phyloP scores from a whole-genome alignment of 1,140 invertebrate genomes.

The Drosophila sp. region DNA sequence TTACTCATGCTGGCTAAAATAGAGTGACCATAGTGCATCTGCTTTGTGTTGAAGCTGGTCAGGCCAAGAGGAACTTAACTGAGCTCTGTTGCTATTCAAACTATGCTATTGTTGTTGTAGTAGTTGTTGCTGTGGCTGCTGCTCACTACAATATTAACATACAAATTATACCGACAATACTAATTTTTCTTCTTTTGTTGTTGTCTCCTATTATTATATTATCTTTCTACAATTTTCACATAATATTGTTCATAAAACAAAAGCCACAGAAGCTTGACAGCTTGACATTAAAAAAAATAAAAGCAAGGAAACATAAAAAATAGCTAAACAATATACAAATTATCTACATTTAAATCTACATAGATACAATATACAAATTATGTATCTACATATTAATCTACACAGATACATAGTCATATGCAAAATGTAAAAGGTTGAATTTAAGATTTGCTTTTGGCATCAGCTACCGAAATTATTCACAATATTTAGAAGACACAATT shows the following conservation, averaged over 20 bases:
- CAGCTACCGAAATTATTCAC: constrained; percentile 53
- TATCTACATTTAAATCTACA: constrained; percentile 19
- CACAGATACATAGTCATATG: constrained; percentile 34
- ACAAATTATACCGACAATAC: constrained; percentile 61
- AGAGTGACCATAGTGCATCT: constrained; percentile 67
- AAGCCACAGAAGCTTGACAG: constrained; percentile 36
- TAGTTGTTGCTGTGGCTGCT: constrained; percentile 28
- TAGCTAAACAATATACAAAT: constrained; percentile 28
- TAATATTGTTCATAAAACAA: constrained; percentile 62
- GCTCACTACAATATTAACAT: constrained; percentile 48
- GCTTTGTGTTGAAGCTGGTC: constrained; percentile 70
- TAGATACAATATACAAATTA: constrained; percentile 20
- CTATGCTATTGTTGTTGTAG: constrained; percentile 26
- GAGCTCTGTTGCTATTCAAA: constrained; percentile 36
- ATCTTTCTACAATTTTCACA: constrained; percentile 56
- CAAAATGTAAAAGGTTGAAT: constrained; percentile 54
- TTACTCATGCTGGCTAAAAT: constrained; percentile 44
- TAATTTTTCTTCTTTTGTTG: constrained; percentile 49
- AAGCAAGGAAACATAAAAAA: constrained; percentile 28
- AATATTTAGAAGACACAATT: too few relatives aligned
- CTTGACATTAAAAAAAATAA: constrained; percentile 22
- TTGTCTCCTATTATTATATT: constrained; percentile 39
- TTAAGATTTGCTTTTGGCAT: constrained; percentile 42
- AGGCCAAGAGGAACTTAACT: constrained; percentile 48
- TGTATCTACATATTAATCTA: constrained; percentile 15